Evolutionary conservation across 30 jellyfish, hydroid and myxozoan species (phyloP), one percentile per base, ranked within the genome.

Genomic region (Chrysaora quinquecirrha): DNA sequence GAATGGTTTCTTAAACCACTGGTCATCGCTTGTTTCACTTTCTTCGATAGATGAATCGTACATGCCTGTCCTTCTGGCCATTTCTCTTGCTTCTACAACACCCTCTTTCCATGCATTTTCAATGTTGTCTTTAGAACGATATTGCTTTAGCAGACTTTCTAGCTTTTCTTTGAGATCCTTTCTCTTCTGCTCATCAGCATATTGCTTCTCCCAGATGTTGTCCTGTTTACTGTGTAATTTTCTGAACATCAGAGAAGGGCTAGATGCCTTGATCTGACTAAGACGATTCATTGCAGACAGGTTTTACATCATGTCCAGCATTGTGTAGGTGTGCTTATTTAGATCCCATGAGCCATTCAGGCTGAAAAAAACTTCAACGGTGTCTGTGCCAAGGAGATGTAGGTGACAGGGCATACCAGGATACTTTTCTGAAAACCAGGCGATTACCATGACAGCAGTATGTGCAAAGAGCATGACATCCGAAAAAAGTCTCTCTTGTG

Each of bases 21-120:
- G 68, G 67, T 70, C 70, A 70, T 70, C 70, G 28, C 3, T 33
- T 70, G 49, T 70, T 0, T 34, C 66, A 70, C 48, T 70, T 21
- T 38, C 48, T 70, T 70, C 43, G 11, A 38, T 70, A 0, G 79
- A 31, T 0, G 79, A 27, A 27, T 67, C 79, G 30, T 29, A 67
- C 82, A 70, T 70, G 0, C 67, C 82, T 33, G 82, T 1, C 67
- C 82, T 70, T 22, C 46, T 27, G 0, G 78, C 78, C 78, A 66
- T 31, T 31, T 66, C 78, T 66, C 56, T 66, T 33, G 82, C 49
- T 70, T 34, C 82, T 70, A 7, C 82, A 33, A 70, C 47, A 34
- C 82, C 82, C 48, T 34, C 82, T 70, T 70, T 70, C 82, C 82
- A 70, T n/a, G 82, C 82, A 34, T 16, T 70, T 33, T 0, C 82